Percentiles rank a stretch among this genome's conserved stretches.
Evolutionary conservation across 2,888 invertebrate genomes (phyloP).

Genomic region (Erynnis tages): DNA sequence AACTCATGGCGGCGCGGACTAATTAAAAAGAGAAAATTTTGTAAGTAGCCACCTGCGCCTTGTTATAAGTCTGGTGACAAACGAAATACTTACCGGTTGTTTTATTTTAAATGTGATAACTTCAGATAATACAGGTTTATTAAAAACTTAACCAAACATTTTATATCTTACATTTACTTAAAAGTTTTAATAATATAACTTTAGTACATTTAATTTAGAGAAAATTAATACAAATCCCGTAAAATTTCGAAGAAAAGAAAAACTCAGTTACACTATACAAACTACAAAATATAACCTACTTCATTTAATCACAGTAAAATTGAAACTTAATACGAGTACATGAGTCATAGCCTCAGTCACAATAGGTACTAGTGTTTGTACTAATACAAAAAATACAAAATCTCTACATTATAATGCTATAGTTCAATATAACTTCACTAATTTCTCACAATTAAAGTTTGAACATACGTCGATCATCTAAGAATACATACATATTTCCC

Average conservation of each 20-base stretch:
- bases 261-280: not conserved
- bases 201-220: no score
- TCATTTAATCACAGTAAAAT: not conserved
- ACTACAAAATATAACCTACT: not conserved
- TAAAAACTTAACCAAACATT: no score
- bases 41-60: not conserved
- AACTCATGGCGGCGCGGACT: not conserved
- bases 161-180: no score
- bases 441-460: slow-evolving; percentile 1
- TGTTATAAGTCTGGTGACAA: not conserved
- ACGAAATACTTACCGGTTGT: not conserved
- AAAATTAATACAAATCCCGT: not conserved
- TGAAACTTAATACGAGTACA: not conserved
- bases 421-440: not conserved
- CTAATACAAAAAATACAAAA: slow-evolving; percentile 38
- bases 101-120: not conserved
- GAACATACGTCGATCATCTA: slow-evolving; percentile 10
- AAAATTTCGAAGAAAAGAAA: not conserved
- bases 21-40: slow-evolving; percentile 12
- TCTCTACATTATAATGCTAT: no score
- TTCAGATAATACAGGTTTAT: not conserved
- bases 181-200: not conserved
- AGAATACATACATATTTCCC: not conserved
- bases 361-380: slow-evolving; percentile 17
- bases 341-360: slow-evolving; percentile 20